These are phyloP conservation scores for mouse (Mus musculus) DNA, from an alignment of 2,113 vertebrate genomes.

Conservation along the genomic window DNA sequence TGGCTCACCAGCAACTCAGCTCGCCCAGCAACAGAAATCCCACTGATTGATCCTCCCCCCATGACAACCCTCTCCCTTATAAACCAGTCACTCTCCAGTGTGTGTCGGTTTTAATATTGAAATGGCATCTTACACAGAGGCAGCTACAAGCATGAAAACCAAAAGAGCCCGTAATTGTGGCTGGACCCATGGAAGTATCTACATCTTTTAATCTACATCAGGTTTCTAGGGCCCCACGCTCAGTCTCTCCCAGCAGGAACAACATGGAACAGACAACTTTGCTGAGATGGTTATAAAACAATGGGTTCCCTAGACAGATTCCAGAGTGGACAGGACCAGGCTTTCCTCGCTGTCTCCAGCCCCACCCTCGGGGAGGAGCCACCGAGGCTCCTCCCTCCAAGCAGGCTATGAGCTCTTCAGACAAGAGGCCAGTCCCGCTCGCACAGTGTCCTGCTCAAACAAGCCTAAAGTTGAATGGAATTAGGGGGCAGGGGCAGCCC, in stretches of 20 bases:
- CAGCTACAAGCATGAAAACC: not conserved
- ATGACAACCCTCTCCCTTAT: not conserved
- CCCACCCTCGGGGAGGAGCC: not conserved
- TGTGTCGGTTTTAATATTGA: conserved; percentile 43
- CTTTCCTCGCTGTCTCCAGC: not conserved
- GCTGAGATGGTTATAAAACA: not conserved
- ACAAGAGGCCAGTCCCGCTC: not conserved
- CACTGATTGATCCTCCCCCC: no score
- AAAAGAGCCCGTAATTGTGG: not conserved
- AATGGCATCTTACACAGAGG: conserved; percentile 17
- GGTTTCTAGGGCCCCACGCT: not conserved
- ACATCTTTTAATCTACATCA: conserved; percentile 12
- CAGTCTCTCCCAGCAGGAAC: not conserved
- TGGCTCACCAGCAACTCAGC: not conserved
- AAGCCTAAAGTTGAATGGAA: not conserved
- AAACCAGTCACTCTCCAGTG: not conserved
- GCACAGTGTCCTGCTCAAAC: not conserved
- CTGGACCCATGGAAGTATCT: not conserved
- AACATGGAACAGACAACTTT: not conserved
- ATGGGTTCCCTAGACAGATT: not conserved
- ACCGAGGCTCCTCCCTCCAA: no score
- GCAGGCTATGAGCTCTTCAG: not conserved
- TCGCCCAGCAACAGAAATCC: not conserved
- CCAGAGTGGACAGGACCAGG: not conserved
- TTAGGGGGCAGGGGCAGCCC: fast-evolving